These are phyloP conservation scores for Leptogaster cylindrica DNA, from an alignment of 2,888 invertebrate genomes.

Conservation along the genomic window DNA sequence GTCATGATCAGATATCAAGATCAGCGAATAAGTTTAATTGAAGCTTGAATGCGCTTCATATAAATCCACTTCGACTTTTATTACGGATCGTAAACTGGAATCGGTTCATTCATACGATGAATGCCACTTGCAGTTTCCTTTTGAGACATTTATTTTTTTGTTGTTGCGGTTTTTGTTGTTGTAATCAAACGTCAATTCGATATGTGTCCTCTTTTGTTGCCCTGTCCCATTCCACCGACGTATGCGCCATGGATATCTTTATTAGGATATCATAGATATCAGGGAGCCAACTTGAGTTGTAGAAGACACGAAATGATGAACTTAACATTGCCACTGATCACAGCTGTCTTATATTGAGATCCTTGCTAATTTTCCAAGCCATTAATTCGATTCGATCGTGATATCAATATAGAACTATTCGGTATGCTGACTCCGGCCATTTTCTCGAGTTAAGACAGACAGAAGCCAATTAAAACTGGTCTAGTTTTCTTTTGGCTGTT, in stretches of 20 bases:
- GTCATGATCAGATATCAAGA: conserved; percentile 32
- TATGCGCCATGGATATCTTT: conserved; percentile 16
- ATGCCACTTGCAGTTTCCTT: background rate
- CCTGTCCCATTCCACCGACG: conserved; percentile 22
- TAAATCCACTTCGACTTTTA: conserved; percentile 40
- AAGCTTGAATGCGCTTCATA: conserved; percentile 33
- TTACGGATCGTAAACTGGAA: conserved; percentile 21
- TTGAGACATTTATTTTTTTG: background rate
- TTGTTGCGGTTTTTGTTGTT: background rate
- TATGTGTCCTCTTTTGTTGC: conserved; percentile 13
- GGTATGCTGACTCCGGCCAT: too few relatives aligned
- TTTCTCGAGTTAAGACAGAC: too few relatives aligned
- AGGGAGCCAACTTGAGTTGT: background rate
- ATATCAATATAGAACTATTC: too few relatives aligned
- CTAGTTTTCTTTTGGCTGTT: too few relatives aligned
- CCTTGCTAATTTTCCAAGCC: conserved; percentile 28
- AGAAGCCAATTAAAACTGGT: too few relatives aligned
- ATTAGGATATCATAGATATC: conserved; percentile 9
- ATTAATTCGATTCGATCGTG: conserved; percentile 24
- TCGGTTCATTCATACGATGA: conserved; percentile 32
- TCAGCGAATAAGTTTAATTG: conserved; percentile 37
- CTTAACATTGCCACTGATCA: background rate
- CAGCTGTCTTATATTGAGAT: conserved; percentile 21
- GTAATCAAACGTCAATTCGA: conserved; percentile 10
- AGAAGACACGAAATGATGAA: conserved; percentile 1